Percentiles rank a stretch among this genome's conserved stretches.
phyloP scores from a whole-genome alignment of 2,113 vertebrate genomes.

The Martes martes region DNA sequence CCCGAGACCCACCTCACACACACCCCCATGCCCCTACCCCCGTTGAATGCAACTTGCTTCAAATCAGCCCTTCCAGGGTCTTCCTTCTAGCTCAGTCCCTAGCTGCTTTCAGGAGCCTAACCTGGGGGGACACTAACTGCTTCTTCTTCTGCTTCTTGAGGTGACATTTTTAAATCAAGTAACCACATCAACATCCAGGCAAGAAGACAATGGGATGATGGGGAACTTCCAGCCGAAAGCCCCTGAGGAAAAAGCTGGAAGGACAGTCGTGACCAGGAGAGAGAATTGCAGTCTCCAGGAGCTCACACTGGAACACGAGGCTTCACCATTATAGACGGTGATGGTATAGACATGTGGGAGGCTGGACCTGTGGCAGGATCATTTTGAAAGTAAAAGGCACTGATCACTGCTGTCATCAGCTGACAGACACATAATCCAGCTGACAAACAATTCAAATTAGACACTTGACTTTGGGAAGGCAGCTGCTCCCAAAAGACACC shows the following conservation, averaged over 20 bases:
- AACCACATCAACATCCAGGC: neutral
- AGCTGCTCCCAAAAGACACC: neutral
- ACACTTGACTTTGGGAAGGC: neutral
- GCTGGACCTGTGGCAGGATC: constrained; percentile 94
- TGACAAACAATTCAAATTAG: constrained; percentile 21
- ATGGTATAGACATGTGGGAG: neutral
- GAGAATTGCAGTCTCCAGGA: neutral
- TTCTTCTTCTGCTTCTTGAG: no score
- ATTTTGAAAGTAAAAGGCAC: constrained; percentile 95
- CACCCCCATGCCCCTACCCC: no score
- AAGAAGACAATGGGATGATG: constrained; percentile 80
- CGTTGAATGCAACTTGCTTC: no score
- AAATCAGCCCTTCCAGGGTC: no score
- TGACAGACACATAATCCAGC: constrained; percentile 82
- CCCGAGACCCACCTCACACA: no score
- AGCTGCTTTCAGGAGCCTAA: no score
- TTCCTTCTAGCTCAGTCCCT: no score
- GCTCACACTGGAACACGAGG: no score
- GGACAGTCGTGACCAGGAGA: neutral
- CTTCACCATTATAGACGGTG: neutral
- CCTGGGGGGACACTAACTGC: no score
- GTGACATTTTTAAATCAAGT: neutral
- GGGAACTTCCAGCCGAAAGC: constrained; percentile 96
- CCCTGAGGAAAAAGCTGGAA: constrained; percentile 92
- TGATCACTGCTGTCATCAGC: constrained; percentile 94